Percentiles rank a stretch among this genome's conserved stretches.
phyloP scores from a whole-genome alignment of 2,888 invertebrate genomes.

The Odontocerum albicorne region DNA sequence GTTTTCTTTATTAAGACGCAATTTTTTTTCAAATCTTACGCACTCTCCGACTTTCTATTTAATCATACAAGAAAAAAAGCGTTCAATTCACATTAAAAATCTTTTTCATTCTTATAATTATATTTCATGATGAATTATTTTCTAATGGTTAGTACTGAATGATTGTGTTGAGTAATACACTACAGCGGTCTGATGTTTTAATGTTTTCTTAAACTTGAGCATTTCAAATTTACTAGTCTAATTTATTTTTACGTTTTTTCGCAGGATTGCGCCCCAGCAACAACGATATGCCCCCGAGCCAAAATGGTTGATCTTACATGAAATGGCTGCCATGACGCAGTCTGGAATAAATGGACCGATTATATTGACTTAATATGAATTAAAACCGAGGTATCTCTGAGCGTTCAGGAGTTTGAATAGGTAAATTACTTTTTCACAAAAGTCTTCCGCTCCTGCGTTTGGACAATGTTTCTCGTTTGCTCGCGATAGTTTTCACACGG shows the following conservation, averaged over 20 bases:
- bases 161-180: conserved; percentile 26
- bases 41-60: too few relatives aligned
- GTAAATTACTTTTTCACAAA: conserved; percentile 13
- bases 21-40: too few relatives aligned
- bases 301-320: conserved; percentile 15
- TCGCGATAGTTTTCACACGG: neutral
- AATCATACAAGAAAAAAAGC: too few relatives aligned
- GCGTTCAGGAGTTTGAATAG: conserved; percentile 16
- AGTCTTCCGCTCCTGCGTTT: too few relatives aligned
- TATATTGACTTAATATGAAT: neutral
- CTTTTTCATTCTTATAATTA: neutral
- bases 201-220: neutral
- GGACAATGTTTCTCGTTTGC: neutral
- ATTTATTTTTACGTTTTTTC: conserved; percentile 1
- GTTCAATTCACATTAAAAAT: too few relatives aligned
- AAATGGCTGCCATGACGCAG: conserved; percentile 19
- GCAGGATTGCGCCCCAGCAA: conserved; percentile 12
- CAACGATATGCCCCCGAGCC: neutral
- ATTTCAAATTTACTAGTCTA: neutral
- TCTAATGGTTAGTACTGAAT: conserved; percentile 40
- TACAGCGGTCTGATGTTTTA: conserved; percentile 31
- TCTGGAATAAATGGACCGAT: too few relatives aligned
- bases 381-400: conserved; percentile 13
- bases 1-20: too few relatives aligned
- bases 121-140: conserved; percentile 16